Base-by-base conservation (phyloP, 2,113 vertebrate species). In the Leptodactylus fuscus region DNA sequence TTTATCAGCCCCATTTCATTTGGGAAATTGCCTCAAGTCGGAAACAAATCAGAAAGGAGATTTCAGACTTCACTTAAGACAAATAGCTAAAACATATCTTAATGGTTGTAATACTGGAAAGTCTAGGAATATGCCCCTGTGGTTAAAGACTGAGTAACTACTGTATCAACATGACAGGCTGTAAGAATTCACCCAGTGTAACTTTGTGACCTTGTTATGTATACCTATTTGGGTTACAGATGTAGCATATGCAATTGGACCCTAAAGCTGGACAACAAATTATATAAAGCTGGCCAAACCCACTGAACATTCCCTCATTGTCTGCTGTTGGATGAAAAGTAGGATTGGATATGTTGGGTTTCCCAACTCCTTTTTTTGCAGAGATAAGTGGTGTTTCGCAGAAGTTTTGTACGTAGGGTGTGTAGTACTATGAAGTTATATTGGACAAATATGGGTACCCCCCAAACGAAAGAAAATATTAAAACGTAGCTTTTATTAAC, bases 1-100 rank as follows among this genome's bases (percentile, higher is more conserved):
- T 83, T 74, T 73, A 44, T 73, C 81, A 83, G 22, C 15, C 81
- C 58, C 20, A 73, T 83, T n/a, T 74, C 81, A 74, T 73, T 58
- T 49, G 36, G 69, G 81, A 58, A 83, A 71, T 41, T 83, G 69
- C 69, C 48, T 74, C 7, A 38, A 44, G 49, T 58, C 16, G 36
- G 49, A 24, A 32, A 51, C 15, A 69, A 67, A 51, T 69, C 15
- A 4, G 65, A 32, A 71, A 48, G 46, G 20, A 82, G 44, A 29
- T 11, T 58, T 73, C 36, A 44, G 13, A 44, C 51, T 82, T 41
- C n/a, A 34, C 62, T 8, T 4, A 70, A 81, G 62, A 71, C 81
- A 82, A 82, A 82, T 83, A 67, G 48, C 24, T 36, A 15, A 16
- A 44, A 41, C 81, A 74, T 58, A 58, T 51, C 46, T 32, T 58